Evolutionary conservation across 2,113 vertebrate genomes (phyloP).

Genomic region (Syngnathus typhle): DNA sequence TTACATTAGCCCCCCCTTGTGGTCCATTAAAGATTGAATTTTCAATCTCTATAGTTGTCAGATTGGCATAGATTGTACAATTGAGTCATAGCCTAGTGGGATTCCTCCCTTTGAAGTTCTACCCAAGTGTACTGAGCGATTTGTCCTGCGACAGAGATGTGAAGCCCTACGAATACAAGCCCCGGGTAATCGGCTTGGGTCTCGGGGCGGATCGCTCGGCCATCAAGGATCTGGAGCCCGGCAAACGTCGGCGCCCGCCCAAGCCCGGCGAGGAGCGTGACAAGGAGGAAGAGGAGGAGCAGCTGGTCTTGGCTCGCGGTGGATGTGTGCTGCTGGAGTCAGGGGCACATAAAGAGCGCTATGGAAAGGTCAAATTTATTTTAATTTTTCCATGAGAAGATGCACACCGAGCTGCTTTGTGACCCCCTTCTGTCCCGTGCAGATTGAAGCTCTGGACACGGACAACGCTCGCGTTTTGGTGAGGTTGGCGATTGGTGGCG

Average conservation of each 20-base stretch:
- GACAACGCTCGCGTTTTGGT: constrained; percentile 84
- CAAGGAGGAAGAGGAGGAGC: constrained; percentile 72
- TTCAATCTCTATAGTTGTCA: too few species aligned
- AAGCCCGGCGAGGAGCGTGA: constrained; percentile 73
- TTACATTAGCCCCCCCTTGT: too few species aligned
- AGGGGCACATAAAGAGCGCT: constrained; percentile 80
- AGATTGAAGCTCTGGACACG: constrained; percentile 84
- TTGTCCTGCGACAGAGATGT: constrained; percentile 67
- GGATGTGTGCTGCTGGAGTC: constrained; percentile 71
- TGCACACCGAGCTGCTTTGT: background rate
- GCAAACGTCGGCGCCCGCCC: constrained; percentile 38
- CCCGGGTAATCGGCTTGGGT: constrained; percentile 83
- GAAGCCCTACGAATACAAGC: constrained; percentile 75
- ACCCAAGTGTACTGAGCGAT: background rate
- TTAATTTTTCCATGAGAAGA: background rate
- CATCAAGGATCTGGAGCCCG: constrained; percentile 68
- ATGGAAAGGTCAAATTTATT: constrained; percentile 74
- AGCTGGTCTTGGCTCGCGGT: constrained; percentile 72
- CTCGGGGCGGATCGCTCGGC: constrained; percentile 79
- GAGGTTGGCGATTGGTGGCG: constrained; percentile 74
- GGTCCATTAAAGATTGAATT: too few species aligned
- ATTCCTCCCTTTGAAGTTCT: background rate
- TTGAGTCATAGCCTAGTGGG: too few species aligned
- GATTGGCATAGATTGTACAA: too few species aligned
- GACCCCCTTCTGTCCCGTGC: background rate